Evolutionary conservation across 2,888 invertebrate genomes (phyloP).

Genomic region (Apotomis turbidana): DNA sequence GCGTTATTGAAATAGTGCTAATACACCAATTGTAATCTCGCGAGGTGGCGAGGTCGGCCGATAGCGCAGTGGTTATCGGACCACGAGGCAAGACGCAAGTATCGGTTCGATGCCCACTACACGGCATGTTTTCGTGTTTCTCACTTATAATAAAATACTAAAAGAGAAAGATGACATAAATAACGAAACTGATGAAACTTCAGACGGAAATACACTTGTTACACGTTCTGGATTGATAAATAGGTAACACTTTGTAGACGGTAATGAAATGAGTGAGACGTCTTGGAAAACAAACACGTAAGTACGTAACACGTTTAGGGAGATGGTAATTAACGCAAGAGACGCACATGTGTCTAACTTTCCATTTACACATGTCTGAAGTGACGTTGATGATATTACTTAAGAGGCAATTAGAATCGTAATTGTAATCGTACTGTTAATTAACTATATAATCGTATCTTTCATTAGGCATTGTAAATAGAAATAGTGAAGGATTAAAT

Average conservation of each 20-base stretch:
- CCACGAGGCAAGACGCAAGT: slow-evolving; percentile 38
- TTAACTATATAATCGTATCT: neutral
- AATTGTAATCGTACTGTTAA: slow-evolving; percentile 19
- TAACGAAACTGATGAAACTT: neutral
- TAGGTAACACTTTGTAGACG: slow-evolving; percentile 6
- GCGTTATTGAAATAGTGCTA: slow-evolving; percentile 28
- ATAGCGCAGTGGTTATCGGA: slow-evolving; percentile 39
- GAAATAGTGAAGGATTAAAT: neutral
- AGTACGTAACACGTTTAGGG: slow-evolving; percentile 14
- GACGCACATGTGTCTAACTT: slow-evolving; percentile 14
- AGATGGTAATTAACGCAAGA: slow-evolving; percentile 15
- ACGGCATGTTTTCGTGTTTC: slow-evolving; percentile 35
- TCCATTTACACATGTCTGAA: slow-evolving; percentile 10
- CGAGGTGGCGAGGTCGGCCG: slow-evolving; percentile 32
- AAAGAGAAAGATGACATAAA: neutral
- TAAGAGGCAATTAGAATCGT: slow-evolving; percentile 18
- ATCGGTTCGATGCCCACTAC: slow-evolving; percentile 33
- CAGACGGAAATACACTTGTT: neutral
- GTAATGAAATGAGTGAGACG: slow-evolving; percentile 10
- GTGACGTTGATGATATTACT: slow-evolving; percentile 26
- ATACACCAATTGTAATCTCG: slow-evolving; percentile 31
- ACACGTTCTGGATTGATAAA: neutral
- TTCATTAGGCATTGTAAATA: neutral
- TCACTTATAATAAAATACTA: neutral
- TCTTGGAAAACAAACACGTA: slow-evolving; percentile 6